Evolutionary conservation across 2,888 invertebrate genomes (phyloP).

Genomic region (Limnephilus auricula): DNA sequence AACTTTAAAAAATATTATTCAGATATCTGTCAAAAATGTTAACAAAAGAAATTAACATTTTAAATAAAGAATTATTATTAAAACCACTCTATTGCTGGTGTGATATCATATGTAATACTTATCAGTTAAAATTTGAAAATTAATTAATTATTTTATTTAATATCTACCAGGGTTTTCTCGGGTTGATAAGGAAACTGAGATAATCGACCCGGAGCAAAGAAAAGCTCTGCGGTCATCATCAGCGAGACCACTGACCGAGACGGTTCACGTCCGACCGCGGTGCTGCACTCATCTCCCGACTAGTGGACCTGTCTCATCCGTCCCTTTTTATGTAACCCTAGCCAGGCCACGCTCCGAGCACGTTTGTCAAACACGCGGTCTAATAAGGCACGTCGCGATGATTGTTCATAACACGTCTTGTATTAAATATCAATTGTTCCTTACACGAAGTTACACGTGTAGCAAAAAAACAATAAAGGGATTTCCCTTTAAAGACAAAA

Average conservation of each 20-base stretch:
- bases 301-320: slow-evolving; percentile 44
- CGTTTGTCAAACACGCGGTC: background rate
- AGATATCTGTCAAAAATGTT: too few species aligned
- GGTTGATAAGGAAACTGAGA: background rate
- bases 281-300: slow-evolving; percentile 35
- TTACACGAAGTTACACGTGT: background rate
- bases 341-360: slow-evolving; percentile 3
- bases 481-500: background rate
- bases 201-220: slow-evolving; percentile 5
- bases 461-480: background rate
- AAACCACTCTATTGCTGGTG: too few species aligned
- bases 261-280: slow-evolving; percentile 63
- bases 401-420: background rate
- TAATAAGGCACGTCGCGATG: slow-evolving; percentile 9
- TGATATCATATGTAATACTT: too few species aligned
- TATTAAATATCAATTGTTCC: background rate
- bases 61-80: too few species aligned
- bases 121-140: too few species aligned
- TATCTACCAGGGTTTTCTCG: background rate
- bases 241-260: slow-evolving; percentile 59
- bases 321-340: slow-evolving; percentile 60
- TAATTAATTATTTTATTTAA: background rate
- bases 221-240: slow-evolving; percentile 12
- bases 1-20: too few species aligned
- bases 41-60: too few species aligned